Evolutionary conservation across 2,888 invertebrate species (phyloP).

Genomic region (Drosophila picticornis): DNA sequence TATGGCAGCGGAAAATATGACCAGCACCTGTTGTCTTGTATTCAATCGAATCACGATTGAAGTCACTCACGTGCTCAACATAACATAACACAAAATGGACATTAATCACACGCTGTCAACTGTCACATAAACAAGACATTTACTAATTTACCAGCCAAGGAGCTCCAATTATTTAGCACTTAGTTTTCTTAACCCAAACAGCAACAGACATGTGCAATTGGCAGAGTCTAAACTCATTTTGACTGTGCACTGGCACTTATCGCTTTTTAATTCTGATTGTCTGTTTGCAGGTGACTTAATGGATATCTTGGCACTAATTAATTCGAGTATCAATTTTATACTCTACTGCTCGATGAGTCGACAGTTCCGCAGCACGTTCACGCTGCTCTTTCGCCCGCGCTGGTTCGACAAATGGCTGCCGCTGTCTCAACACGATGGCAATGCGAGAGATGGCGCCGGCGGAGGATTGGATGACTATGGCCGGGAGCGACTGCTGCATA

Average conservation of each 20-base stretch:
- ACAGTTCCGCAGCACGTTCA: constrained; percentile 94
- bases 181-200: background rate
- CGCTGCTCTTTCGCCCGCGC: constrained; percentile 90
- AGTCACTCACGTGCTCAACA: background rate
- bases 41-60: background rate
- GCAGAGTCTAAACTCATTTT: background rate
- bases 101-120: constrained; percentile 64
- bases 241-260: constrained; percentile 26
- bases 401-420: constrained; percentile 86
- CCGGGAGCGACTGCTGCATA: constrained; percentile 68
- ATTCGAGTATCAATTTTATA: constrained; percentile 97
- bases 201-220: background rate
- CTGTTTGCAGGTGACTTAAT: constrained; percentile 90
- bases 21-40: background rate
- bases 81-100: background rate
- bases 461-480: constrained; percentile 65
- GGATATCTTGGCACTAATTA: constrained; percentile 95
- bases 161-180: constrained; percentile 1
- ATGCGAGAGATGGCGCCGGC: constrained; percentile 49
- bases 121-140: constrained; percentile 8
- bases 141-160: constrained; percentile 6
- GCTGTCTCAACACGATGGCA: constrained; percentile 82
- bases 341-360: constrained; percentile 97
- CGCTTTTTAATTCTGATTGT: constrained; percentile 37
- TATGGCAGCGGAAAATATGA: background rate